phyloP scores from a whole-genome alignment of 2,888 invertebrate species.

The Apoderus coryli region DNA sequence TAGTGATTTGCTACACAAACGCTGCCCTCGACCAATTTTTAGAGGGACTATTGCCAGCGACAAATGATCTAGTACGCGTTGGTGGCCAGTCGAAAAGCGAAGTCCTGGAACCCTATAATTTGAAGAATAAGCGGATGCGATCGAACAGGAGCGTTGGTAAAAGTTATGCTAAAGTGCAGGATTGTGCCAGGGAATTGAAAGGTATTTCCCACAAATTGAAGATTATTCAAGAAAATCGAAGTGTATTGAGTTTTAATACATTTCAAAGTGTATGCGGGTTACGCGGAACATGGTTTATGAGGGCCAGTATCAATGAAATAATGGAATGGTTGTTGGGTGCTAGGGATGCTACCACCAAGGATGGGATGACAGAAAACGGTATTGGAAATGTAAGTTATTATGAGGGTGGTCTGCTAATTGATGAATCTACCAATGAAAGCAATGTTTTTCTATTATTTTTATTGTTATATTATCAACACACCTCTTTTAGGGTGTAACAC shows the following conservation, averaged over 20 bases:
- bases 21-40: conserved; percentile 78
- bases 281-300: conserved; percentile 29
- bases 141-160: background rate
- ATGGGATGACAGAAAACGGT: background rate
- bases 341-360: background rate
- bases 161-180: background rate
- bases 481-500: background rate
- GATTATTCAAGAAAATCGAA: conserved; percentile 22
- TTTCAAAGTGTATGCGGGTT: conserved; percentile 20
- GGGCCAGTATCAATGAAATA: conserved; percentile 16
- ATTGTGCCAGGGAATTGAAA: background rate
- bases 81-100: conserved; percentile 36
- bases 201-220: background rate
- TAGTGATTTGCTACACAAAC: conserved; percentile 72
- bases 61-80: conserved; percentile 47
- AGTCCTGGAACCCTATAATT: conserved; percentile 29
- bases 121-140: conserved; percentile 6
- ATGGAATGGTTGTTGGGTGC: conserved; percentile 19
- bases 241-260: conserved; percentile 20
- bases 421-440: no score
- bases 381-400: background rate
- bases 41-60: conserved; percentile 46
- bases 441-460: background rate
- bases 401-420: no score
- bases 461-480: background rate